Conservation (phyloP, 53 echinoderm and acorn worm genomes). For the Holothuria leucospilota region DNA sequence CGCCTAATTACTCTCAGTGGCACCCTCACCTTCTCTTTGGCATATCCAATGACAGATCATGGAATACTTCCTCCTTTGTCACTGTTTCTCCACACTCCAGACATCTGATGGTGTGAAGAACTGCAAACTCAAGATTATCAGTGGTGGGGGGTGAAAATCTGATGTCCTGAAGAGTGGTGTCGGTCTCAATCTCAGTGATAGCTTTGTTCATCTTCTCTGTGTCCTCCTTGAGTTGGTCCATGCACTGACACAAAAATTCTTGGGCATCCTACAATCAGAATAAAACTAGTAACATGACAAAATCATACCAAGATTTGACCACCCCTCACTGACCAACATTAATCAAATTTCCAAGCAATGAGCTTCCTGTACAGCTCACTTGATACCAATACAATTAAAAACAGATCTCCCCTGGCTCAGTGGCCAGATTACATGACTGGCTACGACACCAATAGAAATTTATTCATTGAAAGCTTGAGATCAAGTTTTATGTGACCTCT, state of each 20-base stretch:
- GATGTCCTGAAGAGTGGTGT: background rate
- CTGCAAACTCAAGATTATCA: slow-evolving; percentile 88
- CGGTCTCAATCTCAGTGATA: slow-evolving; percentile 13
- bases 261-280: slow-evolving; percentile 85
- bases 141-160: background rate
- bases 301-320: background rate
- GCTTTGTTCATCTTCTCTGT: slow-evolving; percentile 74
- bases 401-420: too few species aligned
- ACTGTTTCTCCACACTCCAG: slow-evolving; percentile 80
- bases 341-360: too few species aligned
- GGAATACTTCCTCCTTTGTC: slow-evolving; percentile 87
- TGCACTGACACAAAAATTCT: slow-evolving; percentile 94
- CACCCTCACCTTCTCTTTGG: slow-evolving; percentile 76
- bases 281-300: background rate
- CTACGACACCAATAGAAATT: too few species aligned
- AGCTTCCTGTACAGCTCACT: too few species aligned
- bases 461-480: too few species aligned
- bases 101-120: slow-evolving; percentile 88
- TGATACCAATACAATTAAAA: too few species aligned
- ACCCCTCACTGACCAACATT: too few species aligned
- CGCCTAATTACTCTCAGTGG: too few species aligned
- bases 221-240: slow-evolving; percentile 98
- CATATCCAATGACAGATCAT: slow-evolving; percentile 89
- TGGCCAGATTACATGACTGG: too few species aligned
- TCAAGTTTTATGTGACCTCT: too few species aligned